A percentile compares a stretch with the other conserved stretches of the same genome.
These are phyloP conservation scores for Hafferia zeledoni DNA, from an alignment of 2,797 vertebrate species.

Conservation along the genomic window DNA sequence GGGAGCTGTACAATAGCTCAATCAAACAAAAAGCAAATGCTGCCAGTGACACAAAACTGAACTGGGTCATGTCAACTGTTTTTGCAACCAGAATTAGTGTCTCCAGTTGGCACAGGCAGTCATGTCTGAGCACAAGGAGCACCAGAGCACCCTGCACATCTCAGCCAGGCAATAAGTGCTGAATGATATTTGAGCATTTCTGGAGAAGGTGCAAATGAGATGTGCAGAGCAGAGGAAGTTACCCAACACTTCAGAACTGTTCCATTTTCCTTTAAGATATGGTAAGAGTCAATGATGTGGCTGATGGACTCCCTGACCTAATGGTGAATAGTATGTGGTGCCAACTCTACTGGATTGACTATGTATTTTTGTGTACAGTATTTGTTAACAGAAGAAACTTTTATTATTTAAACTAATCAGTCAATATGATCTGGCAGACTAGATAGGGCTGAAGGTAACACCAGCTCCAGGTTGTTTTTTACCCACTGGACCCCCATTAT, in stretches of 20 bases:
- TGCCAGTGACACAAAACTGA: background rate
- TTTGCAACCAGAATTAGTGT: background rate
- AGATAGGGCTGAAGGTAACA: background rate
- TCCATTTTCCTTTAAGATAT: background rate
- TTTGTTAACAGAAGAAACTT: background rate
- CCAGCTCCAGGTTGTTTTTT: background rate
- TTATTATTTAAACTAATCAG: background rate
- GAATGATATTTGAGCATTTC: background rate
- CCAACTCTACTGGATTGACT: background rate
- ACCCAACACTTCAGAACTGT: background rate
- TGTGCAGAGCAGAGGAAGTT: background rate
- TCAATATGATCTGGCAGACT: background rate
- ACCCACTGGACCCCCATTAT: background rate
- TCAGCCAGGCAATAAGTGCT: background rate
- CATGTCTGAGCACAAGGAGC: background rate
- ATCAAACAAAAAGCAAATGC: background rate
- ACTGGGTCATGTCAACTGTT: background rate
- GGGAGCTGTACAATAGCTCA: background rate
- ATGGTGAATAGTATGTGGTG: background rate
- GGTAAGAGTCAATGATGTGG: background rate
- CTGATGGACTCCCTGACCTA: background rate
- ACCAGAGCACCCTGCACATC: background rate
- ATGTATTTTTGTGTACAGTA: background rate
- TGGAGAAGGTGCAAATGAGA: background rate
- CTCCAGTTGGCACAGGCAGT: background rate